These are phyloP conservation scores for Etheostoma spectabile DNA, from an alignment of 2,113 vertebrate genomes.

Conservation along the genomic window DNA sequence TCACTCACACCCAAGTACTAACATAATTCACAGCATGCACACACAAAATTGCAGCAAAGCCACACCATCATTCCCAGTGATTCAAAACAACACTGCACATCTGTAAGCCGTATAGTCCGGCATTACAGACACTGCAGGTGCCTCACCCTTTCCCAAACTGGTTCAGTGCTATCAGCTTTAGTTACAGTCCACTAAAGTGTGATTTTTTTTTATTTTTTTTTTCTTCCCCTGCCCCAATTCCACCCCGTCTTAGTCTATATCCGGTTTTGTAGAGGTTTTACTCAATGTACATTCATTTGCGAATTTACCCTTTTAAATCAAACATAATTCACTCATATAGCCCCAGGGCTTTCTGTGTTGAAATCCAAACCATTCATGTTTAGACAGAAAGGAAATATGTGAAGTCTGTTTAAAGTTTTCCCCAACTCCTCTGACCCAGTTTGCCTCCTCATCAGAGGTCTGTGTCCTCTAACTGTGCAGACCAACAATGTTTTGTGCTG, in stretches of 20 bases:
- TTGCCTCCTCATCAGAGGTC: conserved; percentile 9
- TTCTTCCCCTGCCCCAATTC: not conserved
- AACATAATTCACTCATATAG: not conserved
- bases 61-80: conserved; percentile 10
- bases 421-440: not conserved
- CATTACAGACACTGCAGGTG: conserved; percentile 8
- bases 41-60: conserved; percentile 17
- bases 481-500: conserved; percentile 25
- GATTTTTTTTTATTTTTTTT: not conserved
- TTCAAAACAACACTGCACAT: conserved; percentile 22
- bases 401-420: not conserved
- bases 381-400: not conserved
- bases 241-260: not conserved
- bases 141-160: not conserved
- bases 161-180: conserved; percentile 17
- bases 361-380: not conserved
- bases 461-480: conserved; percentile 16
- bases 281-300: not conserved
- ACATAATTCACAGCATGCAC: not conserved
- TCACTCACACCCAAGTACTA: not conserved
- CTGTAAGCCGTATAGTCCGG: conserved; percentile 7
- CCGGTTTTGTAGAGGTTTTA: not conserved
- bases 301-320: not conserved
- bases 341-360: not conserved
- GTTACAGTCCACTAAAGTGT: conserved; percentile 2